Conservation (phyloP, 2,888 invertebrate species). For the Caprella mutica region DNA sequence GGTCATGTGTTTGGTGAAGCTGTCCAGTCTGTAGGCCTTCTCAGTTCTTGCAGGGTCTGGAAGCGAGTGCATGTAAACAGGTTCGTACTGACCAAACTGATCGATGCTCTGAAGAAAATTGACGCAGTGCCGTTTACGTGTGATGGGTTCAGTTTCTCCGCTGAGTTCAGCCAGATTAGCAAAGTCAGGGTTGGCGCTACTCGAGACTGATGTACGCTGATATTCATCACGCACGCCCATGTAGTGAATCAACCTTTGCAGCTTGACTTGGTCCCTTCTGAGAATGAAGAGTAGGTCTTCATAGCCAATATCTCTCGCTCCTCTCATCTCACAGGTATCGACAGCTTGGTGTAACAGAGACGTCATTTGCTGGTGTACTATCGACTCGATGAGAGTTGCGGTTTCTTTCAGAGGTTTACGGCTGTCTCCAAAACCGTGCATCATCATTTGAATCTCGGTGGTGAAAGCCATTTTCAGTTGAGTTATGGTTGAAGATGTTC, state of each 20-base stretch:
- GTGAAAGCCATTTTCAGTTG: no score
- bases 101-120: slow-evolving; percentile 43
- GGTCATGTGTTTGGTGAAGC: slow-evolving; percentile 33
- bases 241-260: slow-evolving; percentile 63
- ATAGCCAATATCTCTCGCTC: slow-evolving; percentile 45
- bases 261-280: slow-evolving; percentile 64
- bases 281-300: slow-evolving; percentile 69
- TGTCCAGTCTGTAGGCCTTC: slow-evolving; percentile 40
- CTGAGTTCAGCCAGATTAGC: slow-evolving; percentile 16
- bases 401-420: slow-evolving; percentile 68
- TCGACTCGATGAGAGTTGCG: slow-evolving; percentile 69
- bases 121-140: slow-evolving; percentile 39
- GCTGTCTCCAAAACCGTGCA: slow-evolving; percentile 89
- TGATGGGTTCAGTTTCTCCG: slow-evolving; percentile 10
- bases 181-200: slow-evolving; percentile 9
- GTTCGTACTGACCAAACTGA: slow-evolving; percentile 40
- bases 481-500: no score
- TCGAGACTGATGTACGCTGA: neutral
- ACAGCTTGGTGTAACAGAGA: slow-evolving; percentile 58
- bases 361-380: slow-evolving; percentile 68
- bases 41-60: slow-evolving; percentile 44
- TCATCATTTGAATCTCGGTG: slow-evolving; percentile 75
- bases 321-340: slow-evolving; percentile 53
- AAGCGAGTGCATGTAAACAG: slow-evolving; percentile 39
- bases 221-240: slow-evolving; percentile 40